phyloP scores from a whole-genome alignment of 2,113 vertebrate genomes.

The Plectropomus leopardus region DNA sequence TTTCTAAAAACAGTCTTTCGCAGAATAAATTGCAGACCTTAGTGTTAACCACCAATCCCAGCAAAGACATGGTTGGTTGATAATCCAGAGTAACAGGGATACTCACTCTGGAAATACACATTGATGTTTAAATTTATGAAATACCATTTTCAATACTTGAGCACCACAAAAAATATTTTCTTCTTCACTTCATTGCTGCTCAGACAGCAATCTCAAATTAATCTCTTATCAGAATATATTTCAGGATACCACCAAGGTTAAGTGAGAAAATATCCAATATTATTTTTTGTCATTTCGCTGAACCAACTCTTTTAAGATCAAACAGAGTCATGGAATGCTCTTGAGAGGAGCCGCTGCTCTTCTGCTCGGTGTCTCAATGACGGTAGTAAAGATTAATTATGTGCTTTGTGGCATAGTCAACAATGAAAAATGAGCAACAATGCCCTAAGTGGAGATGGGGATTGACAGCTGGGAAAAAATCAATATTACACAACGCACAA shows the following conservation, averaged over 20 bases:
- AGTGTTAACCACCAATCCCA: background rate
- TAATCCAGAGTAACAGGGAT: background rate
- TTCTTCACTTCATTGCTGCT: background rate
- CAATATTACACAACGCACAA: conserved; percentile 33
- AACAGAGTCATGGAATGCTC: conserved; percentile 15
- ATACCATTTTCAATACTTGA: background rate
- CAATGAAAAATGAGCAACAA: conserved; percentile 54
- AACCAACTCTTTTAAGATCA: conserved; percentile 1
- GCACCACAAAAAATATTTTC: too few relatives aligned
- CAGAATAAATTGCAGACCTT: background rate
- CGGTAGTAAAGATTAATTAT: conserved; percentile 49
- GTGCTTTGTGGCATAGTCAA: conserved; percentile 46
- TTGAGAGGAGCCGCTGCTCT: conserved; percentile 12
- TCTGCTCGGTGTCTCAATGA: conserved; percentile 4
- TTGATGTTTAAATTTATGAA: background rate
- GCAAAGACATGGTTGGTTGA: background rate
- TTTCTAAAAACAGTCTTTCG: background rate
- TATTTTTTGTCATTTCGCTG: conserved; percentile 5
- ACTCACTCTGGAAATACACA: background rate
- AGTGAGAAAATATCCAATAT: background rate
- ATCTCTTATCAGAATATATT: background rate
- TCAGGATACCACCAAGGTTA: background rate
- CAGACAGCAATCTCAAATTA: background rate
- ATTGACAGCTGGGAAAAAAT: conserved; percentile 48
- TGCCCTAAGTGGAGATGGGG: conserved; percentile 33